phyloP scores from a whole-genome alignment of 1,140 invertebrate species.

The Anastatus disparis region DNA sequence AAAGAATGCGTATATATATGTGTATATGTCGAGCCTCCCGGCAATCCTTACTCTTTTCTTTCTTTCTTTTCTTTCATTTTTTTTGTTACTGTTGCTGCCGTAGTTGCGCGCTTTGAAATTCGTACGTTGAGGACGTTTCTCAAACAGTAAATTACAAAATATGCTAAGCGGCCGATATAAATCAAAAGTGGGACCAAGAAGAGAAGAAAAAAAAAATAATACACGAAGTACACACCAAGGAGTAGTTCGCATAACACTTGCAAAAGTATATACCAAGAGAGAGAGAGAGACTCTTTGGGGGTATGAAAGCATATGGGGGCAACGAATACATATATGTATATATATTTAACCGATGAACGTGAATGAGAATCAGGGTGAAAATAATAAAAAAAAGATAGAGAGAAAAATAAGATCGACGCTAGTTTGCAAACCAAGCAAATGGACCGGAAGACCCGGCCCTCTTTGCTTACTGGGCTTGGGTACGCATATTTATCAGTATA shows the following conservation, averaged over 20 bases:
- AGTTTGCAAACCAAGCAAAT: conserved; percentile 64
- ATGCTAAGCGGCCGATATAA: conserved; percentile 64
- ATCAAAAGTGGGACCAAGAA: conserved; percentile 61
- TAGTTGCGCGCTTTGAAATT: conserved; percentile 20
- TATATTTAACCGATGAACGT: too few species aligned
- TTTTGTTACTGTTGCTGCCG: conserved; percentile 5
- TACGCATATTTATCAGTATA: too few species aligned
- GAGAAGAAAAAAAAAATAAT: too few species aligned
- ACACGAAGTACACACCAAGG: too few species aligned
- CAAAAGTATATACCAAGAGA: too few species aligned
- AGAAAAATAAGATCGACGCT: conserved; percentile 2
- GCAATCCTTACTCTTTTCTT: conserved; percentile 15
- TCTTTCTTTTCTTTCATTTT: conserved; percentile 3
- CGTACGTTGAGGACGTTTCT: conserved; percentile 61
- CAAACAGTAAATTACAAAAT: conserved; percentile 59
- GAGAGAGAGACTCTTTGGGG: background rate
- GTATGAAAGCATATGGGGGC: too few species aligned
- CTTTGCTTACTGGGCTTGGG: too few species aligned
- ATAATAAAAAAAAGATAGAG: background rate
- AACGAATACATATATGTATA: too few species aligned
- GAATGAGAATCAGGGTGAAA: conserved; percentile 22
- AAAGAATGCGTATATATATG: background rate
- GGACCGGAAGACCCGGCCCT: conserved; percentile 51
- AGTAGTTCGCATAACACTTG: conserved; percentile 22
- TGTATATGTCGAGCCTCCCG: conserved; percentile 16